phyloP scores from a whole-genome alignment of 2,888 invertebrate species.

The Cistogaster globosa region DNA sequence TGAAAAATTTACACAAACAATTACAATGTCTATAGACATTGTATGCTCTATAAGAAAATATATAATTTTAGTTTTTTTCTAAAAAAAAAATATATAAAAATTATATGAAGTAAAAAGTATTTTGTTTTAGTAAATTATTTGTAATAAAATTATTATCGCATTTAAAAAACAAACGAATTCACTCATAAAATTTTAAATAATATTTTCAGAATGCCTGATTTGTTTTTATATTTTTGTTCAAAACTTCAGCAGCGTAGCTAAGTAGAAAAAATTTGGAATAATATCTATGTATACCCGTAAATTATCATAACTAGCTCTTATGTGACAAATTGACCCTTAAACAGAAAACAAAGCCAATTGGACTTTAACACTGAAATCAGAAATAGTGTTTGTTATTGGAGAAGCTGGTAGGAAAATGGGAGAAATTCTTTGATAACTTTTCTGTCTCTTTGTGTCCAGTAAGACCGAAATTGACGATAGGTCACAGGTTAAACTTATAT shows the following conservation, averaged over 20 bases:
- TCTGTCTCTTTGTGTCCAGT: too few species aligned
- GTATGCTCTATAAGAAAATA: background rate
- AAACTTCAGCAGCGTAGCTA: conserved; percentile 15
- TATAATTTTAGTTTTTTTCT: background rate
- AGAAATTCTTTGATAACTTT: too few species aligned
- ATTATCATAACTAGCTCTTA: too few species aligned
- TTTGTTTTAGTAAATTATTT: background rate
- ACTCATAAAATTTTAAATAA: conserved; percentile 5
- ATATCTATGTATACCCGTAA: too few species aligned
- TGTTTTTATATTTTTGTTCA: conserved; percentile 20
- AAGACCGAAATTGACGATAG: too few species aligned
- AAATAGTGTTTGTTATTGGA: too few species aligned
- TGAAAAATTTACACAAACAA: conserved; percentile 35
- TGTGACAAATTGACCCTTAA: too few species aligned
- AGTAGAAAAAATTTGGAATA: background rate
- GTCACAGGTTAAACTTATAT: too few species aligned
- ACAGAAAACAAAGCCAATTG: too few species aligned
- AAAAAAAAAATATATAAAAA: background rate
- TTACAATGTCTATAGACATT: background rate
- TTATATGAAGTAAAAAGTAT: background rate
- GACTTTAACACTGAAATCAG: too few species aligned
- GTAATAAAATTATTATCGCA: conserved; percentile 7
- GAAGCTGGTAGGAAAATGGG: too few species aligned
- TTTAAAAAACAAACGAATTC: background rate
- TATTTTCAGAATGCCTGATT: background rate